A percentile compares a stretch with the other conserved stretches of the same genome.
Evolutionary conservation across 2,113 vertebrate species (phyloP).

Genomic region (Gulo gulo): DNA sequence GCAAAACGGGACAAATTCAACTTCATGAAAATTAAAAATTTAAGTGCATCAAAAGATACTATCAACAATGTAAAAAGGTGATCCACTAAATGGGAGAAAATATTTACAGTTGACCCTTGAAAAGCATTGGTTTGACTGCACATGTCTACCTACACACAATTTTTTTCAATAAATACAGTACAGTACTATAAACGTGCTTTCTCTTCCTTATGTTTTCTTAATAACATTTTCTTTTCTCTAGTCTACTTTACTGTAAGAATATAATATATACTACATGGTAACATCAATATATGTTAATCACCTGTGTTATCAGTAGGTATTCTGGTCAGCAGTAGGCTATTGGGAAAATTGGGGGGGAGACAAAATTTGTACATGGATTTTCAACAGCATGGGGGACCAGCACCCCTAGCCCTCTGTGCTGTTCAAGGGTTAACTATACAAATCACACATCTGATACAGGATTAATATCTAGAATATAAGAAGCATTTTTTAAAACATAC

Average conservation of each 20-base stretch:
- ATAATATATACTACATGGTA: neutral
- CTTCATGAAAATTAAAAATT: neutral
- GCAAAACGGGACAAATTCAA: neutral
- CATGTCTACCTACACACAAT: neutral
- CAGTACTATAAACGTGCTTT: neutral
- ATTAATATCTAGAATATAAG: neutral
- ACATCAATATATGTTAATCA: neutral
- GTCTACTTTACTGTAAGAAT: neutral
- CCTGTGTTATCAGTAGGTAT: neutral
- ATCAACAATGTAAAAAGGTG: neutral
- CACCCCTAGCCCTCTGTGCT: neutral
- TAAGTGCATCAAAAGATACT: neutral
- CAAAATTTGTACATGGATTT: neutral
- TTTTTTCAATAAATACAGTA: neutral
- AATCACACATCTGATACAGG: neutral
- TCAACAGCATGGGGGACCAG: neutral
- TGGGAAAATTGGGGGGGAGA: neutral
- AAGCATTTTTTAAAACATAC: neutral
- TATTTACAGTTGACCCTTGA: neutral
- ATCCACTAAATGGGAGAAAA: neutral
- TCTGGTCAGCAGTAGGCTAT: neutral
- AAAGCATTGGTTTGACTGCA: neutral
- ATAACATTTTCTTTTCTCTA: neutral
- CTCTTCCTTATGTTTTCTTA: neutral
- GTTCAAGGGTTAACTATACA: neutral